Evolutionary conservation across 2,113 vertebrate species (phyloP).

Genomic region (Gadus chalcogrammus): DNA sequence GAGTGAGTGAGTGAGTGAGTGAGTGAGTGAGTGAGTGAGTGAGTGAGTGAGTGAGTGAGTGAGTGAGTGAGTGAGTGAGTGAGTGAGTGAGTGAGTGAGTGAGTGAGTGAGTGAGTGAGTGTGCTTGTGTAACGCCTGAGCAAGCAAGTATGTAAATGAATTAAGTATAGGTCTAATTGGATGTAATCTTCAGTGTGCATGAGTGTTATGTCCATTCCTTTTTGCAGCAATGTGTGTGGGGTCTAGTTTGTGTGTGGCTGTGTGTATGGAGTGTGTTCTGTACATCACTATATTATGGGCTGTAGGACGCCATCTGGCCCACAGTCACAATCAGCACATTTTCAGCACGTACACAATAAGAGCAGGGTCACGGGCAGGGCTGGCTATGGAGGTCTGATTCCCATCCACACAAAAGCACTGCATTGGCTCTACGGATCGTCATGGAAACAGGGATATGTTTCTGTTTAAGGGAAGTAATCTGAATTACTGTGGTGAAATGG

Average conservation of each 20-base stretch:
- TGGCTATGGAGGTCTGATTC: constrained; percentile 37
- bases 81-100: too few relatives aligned
- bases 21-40: too few relatives aligned
- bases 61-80: too few relatives aligned
- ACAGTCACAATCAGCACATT: constrained; percentile 65
- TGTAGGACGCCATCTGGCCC: constrained; percentile 14
- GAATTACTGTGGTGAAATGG: too few relatives aligned
- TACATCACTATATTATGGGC: neutral
- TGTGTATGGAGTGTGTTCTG: neutral
- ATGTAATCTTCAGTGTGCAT: too few relatives aligned
- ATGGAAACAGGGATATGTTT: neutral
- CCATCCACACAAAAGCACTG: constrained; percentile 32
- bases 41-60: too few relatives aligned
- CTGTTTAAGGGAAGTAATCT: neutral
- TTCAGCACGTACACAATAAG: constrained; percentile 60
- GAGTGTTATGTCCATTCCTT: too few relatives aligned
- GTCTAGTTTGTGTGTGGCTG: neutral
- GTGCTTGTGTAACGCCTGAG: neutral
- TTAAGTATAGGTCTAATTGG: too few relatives aligned
- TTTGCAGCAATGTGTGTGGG: neutral
- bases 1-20: too few relatives aligned
- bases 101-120: neutral
- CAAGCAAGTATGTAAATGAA: too few relatives aligned
- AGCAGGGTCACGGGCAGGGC: constrained; percentile 35
- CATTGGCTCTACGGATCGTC: neutral